Base-by-base conservation (phyloP, 2,113 vertebrate genomes). In the Mohoua ochrocephala region DNA sequence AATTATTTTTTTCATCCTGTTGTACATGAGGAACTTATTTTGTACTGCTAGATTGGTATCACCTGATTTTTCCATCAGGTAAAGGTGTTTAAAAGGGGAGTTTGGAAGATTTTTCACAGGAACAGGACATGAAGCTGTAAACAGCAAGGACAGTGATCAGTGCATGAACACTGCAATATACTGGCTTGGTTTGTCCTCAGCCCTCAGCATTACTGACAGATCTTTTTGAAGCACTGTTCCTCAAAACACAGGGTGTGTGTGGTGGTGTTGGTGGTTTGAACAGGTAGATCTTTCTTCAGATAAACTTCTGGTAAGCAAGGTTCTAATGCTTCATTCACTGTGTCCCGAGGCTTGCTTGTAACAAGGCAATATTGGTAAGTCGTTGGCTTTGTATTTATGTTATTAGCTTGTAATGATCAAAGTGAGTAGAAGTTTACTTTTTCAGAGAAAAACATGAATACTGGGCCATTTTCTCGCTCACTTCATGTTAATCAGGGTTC, bases 291-390 rank as follows among this genome's bases (percentile, higher is more conserved):
- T 71, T 74, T 75, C n/a, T 93, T 84, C 76, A 90, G 75, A 80
- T 75, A 57, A 89, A 92, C 71, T 86, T 87, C 73, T 83, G 63
- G 35, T 67, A 53, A 76, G 42, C 70, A 93, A 93, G 86, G 56
- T 93, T 68, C 69, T 97, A 82, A 87, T 93, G 87, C 61, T 83
- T 97, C 68, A 67, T 91, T 97, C 95, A 83, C 92, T 94, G 53
- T 92, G 84, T 96, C 91, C 90, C 57, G 83, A 83, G 83, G 84
- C 87, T 87, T 67, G 57, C 91, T 88, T 93, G 64, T 95, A 95
- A 87, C 81, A 96, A 92, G 96, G 87, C 63, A 91, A 31, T 71
- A 73, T 44, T 94, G 67, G 33, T 52, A 67, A 83, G 31, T 59
- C 26, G 9, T 37, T 85, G 69, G 52, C 60, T 77, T 87, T 86